These are phyloP conservation scores for Thecocarcelia acutangulata DNA, from an alignment of 2,888 invertebrate genomes.

Conservation along the genomic window DNA sequence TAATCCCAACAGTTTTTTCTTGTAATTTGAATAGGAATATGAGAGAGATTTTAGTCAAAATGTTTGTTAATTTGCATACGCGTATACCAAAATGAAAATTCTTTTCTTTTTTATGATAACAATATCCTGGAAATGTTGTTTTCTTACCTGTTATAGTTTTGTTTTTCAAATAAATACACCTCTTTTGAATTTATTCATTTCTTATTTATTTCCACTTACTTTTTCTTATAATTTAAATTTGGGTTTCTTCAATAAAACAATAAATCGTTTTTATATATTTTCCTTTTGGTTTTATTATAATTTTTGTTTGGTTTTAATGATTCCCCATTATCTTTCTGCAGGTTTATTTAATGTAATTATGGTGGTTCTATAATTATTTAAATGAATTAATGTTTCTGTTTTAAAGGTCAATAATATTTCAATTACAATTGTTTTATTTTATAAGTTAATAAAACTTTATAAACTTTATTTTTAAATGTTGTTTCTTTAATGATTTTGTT, in stretches of 20 bases:
- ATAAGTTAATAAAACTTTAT: slow-evolving; percentile 62
- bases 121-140: too few relatives aligned
- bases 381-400: slow-evolving; percentile 56
- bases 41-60: too few relatives aligned
- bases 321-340: slow-evolving; percentile 4
- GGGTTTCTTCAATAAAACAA: slow-evolving; percentile 62
- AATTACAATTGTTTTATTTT: slow-evolving; percentile 16
- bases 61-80: too few relatives aligned
- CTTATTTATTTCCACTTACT: slow-evolving; percentile 69
- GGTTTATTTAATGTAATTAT: slow-evolving; percentile 39
- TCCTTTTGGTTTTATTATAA: slow-evolving; percentile 15
- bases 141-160: not conserved
- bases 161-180: not conserved
- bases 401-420: slow-evolving; percentile 49
- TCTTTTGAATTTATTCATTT: slow-evolving; percentile 45
- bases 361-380: slow-evolving; percentile 51
- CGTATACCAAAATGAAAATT: too few relatives aligned
- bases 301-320: slow-evolving; percentile 32
- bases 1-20: too few relatives aligned
- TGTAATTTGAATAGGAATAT: too few relatives aligned
- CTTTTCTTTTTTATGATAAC: too few relatives aligned
- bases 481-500: slow-evolving; percentile 11
- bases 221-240: slow-evolving; percentile 61
- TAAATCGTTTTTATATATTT: slow-evolving; percentile 66
- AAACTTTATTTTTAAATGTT: slow-evolving; percentile 45